phyloP scores from a whole-genome alignment of 2,888 invertebrate genomes.

The Cerceris ruficornis region DNA sequence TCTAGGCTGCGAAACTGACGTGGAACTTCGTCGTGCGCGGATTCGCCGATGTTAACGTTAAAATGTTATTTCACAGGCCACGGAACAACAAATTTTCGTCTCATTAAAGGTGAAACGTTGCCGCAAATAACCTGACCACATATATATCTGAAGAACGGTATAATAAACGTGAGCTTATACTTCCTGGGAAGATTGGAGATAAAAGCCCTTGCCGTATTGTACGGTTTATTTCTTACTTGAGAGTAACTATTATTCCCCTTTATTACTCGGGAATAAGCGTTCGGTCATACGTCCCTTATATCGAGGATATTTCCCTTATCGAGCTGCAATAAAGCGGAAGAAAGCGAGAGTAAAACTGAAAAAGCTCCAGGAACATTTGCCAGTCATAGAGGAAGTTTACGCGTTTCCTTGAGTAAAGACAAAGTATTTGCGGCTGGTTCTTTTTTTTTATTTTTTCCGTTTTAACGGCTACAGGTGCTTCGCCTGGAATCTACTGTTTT shows the following conservation, averaged over 20 bases:
- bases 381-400: too few relatives aligned
- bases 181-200: slow-evolving; percentile 23
- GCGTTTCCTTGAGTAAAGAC: too few relatives aligned
- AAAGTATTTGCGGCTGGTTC: too few relatives aligned
- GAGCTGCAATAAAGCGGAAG: not conserved
- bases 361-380: too few relatives aligned
- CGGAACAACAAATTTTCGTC: not conserved
- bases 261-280: slow-evolving; percentile 20
- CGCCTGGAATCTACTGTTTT: too few relatives aligned
- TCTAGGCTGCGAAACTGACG: too few relatives aligned
- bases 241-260: slow-evolving; percentile 15
- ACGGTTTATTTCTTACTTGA: slow-evolving; percentile 31
- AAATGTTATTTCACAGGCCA: not conserved
- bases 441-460: too few relatives aligned
- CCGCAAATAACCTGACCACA: slow-evolving; percentile 4
- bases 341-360: not conserved
- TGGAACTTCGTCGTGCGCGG: too few relatives aligned
- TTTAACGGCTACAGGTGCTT: too few relatives aligned
- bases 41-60: too few relatives aligned
- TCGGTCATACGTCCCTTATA: slow-evolving; percentile 20
- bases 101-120: slow-evolving; percentile 1
- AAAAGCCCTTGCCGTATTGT: slow-evolving; percentile 14
- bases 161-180: slow-evolving; percentile 32
- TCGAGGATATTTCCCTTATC: slow-evolving; percentile 3
- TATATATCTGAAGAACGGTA: not conserved